A percentile compares a stretch with the other conserved stretches of the same genome.
Conservation (phyloP, 2,113 vertebrate species). For the Origma solitaria region DNA sequence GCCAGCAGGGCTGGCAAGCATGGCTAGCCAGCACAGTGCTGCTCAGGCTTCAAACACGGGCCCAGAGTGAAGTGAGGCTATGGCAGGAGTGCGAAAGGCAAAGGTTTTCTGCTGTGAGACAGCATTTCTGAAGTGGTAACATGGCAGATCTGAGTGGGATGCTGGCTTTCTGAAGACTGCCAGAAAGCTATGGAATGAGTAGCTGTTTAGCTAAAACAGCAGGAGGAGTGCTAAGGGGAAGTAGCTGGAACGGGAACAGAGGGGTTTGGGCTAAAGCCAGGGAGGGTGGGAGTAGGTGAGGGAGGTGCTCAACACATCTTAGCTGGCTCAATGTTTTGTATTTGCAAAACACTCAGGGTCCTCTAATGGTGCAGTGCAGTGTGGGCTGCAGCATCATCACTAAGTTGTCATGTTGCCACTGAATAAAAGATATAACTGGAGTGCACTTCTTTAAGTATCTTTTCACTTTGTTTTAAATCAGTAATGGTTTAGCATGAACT, state of each 20-base stretch:
- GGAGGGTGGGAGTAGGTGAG: conserved; percentile 3
- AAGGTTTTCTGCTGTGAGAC: background rate
- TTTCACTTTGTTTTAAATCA: background rate
- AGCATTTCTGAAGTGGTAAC: background rate
- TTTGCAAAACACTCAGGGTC: conserved; percentile 31
- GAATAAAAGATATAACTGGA: background rate
- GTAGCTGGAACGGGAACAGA: background rate
- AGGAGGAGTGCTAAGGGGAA: background rate
- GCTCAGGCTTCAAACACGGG: background rate
- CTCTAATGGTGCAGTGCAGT: background rate
- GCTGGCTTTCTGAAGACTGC: background rate
- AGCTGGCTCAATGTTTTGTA: background rate
- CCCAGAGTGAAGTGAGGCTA: background rate
- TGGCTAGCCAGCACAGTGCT: background rate
- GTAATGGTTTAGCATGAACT: background rate
- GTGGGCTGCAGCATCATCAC: background rate
- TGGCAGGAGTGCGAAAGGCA: background rate
- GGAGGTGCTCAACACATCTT: background rate
- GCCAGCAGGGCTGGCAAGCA: background rate
- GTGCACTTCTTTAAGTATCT: background rate
- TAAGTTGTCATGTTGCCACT: background rate
- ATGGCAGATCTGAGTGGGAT: conserved; percentile 11
- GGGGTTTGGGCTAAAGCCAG: background rate
- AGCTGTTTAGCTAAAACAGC: background rate
- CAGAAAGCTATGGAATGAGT: background rate